Percentiles rank a stretch among this genome's conserved stretches.
Conservation (phyloP, 2,797 vertebrate genomes). For the Pempheris klunzingeri region DNA sequence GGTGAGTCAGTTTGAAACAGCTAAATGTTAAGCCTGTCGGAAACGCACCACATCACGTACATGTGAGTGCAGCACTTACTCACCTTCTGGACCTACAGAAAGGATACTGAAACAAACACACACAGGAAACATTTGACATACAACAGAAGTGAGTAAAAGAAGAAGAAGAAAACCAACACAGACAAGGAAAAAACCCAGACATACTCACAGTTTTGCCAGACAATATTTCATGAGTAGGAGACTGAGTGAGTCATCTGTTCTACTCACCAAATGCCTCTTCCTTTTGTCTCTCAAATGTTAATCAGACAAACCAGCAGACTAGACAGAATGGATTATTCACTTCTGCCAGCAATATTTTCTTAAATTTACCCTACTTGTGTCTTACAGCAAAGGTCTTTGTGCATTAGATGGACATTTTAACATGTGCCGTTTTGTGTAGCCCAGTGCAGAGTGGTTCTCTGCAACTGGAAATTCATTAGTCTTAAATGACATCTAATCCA, state of each 20-base stretch:
- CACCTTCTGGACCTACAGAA: slow-evolving; percentile 16
- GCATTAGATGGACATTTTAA: neutral
- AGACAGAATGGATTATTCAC: slow-evolving; percentile 20
- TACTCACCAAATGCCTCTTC: slow-evolving; percentile 57
- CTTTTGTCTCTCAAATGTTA: slow-evolving; percentile 61
- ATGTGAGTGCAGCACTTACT: slow-evolving; percentile 34
- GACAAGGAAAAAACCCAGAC: slow-evolving; percentile 32
- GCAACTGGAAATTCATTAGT: neutral
- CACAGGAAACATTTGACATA: slow-evolving; percentile 3
- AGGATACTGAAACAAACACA: slow-evolving; percentile 32
- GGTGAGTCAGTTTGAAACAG: slow-evolving; percentile 62
- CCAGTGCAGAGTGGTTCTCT: neutral
- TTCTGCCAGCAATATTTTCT: neutral
- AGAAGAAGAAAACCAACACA: slow-evolving; percentile 14
- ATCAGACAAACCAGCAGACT: slow-evolving; percentile 38
- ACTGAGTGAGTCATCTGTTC: slow-evolving; percentile 63
- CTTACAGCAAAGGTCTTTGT: neutral
- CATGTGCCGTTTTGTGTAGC: neutral
- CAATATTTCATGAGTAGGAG: slow-evolving; percentile 56
- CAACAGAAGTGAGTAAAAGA: slow-evolving; percentile 22
- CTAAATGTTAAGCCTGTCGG: slow-evolving; percentile 71
- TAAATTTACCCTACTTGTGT: neutral
- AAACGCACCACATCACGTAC: slow-evolving; percentile 29
- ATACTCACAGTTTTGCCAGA: slow-evolving; percentile 49
- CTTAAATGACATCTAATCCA: neutral